phyloP scores from a whole-genome alignment of 2,797 vertebrate genomes.

The Girardinus metallicus region DNA sequence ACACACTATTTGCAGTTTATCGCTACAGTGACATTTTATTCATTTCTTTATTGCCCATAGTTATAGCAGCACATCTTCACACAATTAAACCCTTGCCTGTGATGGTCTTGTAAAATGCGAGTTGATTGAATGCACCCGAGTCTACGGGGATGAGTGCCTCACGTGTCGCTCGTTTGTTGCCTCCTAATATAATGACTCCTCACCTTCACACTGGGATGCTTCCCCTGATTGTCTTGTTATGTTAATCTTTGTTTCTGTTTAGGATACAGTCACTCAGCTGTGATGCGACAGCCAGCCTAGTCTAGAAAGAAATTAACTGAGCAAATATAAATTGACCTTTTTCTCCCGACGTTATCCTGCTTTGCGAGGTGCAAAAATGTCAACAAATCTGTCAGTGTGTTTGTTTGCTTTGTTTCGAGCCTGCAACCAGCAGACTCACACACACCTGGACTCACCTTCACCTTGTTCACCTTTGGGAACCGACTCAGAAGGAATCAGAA shows the following conservation, averaged over 20 bases:
- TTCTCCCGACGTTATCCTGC: constrained; percentile 39
- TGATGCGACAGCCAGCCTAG: constrained; percentile 56
- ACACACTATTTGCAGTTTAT: constrained; percentile 62
- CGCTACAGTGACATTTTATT: constrained; percentile 60
- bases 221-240: constrained; percentile 77
- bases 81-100: constrained; percentile 64
- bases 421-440: not conserved
- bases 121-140: constrained; percentile 75
- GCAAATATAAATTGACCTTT: constrained; percentile 64
- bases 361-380: constrained; percentile 49
- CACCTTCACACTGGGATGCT: constrained; percentile 78
- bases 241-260: constrained; percentile 76
- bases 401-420: constrained; percentile 26
- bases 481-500: constrained; percentile 10
- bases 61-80: constrained; percentile 40
- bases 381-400: constrained; percentile 43
- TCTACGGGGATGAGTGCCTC: constrained; percentile 69
- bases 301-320: constrained; percentile 69
- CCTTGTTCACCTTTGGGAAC: constrained; percentile 25
- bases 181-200: constrained; percentile 74
- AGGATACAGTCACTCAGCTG: constrained; percentile 53
- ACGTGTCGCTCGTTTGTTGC: constrained; percentile 73
- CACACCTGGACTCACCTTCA: constrained; percentile 33
- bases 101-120: constrained; percentile 77
- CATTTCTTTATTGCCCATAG: constrained; percentile 59